Conservation (phyloP, 2,888 invertebrate species). For the Eueremaeus valkanovi region DNA sequence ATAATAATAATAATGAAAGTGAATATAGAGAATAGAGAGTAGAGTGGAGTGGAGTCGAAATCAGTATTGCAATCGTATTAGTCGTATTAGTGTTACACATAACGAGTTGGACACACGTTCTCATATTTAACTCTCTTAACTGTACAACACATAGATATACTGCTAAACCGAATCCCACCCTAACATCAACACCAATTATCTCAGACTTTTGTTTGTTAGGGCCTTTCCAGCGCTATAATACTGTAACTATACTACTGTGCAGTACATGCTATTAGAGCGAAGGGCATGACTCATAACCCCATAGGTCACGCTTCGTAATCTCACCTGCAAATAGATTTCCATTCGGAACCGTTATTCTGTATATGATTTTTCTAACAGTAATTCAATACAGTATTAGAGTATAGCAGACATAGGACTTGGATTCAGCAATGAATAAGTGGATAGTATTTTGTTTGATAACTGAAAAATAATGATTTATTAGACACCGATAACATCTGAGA, state of each 20-base stretch:
- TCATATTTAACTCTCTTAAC: background rate
- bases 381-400: background rate
- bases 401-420: no score
- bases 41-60: no score
- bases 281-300: conserved; percentile 12
- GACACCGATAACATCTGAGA: no score
- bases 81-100: conserved; percentile 4
- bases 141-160: background rate
- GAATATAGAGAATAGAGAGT: no score
- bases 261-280: background rate
- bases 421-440: no score
- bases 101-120: conserved; percentile 4
- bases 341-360: background rate
- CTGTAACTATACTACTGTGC: background rate
- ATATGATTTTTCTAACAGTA: background rate
- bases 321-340: background rate
- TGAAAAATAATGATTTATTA: no score
- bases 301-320: background rate
- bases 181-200: conserved; percentile 12
- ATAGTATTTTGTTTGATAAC: no score
- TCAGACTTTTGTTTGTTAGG: background rate
- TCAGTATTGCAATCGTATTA: background rate
- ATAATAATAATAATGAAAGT: background rate
- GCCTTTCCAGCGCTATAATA: background rate
- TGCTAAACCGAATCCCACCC: conserved; percentile 1